Conservation (phyloP, 2,797 vertebrate genomes). For the Morelia viridis region DNA sequence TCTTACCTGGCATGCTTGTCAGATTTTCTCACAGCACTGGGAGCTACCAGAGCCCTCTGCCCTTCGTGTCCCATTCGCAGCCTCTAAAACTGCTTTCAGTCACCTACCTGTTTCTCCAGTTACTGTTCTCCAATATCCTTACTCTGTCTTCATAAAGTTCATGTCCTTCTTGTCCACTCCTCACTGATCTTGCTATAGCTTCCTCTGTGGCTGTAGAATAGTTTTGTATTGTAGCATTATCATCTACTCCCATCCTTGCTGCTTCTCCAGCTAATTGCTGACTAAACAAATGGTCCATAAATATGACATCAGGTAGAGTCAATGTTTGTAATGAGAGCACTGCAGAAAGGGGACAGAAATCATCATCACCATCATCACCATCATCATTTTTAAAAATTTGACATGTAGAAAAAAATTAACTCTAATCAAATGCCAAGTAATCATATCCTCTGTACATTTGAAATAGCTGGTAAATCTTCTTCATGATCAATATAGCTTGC, state of each 20-base stretch:
- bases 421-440: neutral
- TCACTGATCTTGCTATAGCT: neutral
- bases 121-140: neutral
- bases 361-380: neutral
- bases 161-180: neutral
- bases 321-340: neutral
- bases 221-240: neutral
- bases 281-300: neutral
- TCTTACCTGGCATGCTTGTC: neutral
- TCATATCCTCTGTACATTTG: neutral
- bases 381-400: neutral
- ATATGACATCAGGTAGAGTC: neutral
- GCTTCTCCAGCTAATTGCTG: neutral
- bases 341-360: neutral
- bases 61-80: neutral
- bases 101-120: neutral
- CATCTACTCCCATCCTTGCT: neutral
- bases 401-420: neutral
- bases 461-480: neutral
- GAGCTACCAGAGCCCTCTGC: neutral
- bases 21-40: neutral
- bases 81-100: neutral
- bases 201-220: neutral
- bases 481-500: neutral
- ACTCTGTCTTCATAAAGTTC: neutral